Conservation (phyloP, 2,797 vertebrate genomes). For the Lindbergichthys nudifrons region DNA sequence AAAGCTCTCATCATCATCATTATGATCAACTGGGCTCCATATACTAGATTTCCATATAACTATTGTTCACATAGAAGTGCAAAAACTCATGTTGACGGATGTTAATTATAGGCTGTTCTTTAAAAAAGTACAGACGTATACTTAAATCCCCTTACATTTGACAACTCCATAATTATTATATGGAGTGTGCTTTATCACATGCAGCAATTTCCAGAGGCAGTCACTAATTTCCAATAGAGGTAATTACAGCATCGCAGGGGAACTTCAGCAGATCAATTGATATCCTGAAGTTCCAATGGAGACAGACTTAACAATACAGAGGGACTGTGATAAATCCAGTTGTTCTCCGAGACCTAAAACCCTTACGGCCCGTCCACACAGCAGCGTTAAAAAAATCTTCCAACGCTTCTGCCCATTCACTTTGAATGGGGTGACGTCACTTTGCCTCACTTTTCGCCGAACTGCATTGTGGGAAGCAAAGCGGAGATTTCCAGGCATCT, state of each 20-base stretch:
- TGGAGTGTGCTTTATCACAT: slow-evolving; percentile 30
- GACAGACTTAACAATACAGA: slow-evolving; percentile 28
- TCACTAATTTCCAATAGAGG: slow-evolving; percentile 34
- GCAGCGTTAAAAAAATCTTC: too few species aligned
- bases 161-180: slow-evolving; percentile 51
- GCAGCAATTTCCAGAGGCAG: slow-evolving; percentile 27
- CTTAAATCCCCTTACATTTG: slow-evolving; percentile 50
- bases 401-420: too few species aligned
- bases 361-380: too few species aligned
- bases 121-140: slow-evolving; percentile 24
- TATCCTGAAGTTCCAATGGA: slow-evolving; percentile 14
- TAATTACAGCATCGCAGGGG: slow-evolving; percentile 27
- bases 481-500: too few species aligned
- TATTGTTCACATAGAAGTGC: slow-evolving; percentile 9
- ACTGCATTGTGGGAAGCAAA: too few species aligned
- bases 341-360: slow-evolving; percentile 48
- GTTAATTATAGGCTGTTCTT: slow-evolving; percentile 50
- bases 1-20: slow-evolving; percentile 16
- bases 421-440: too few species aligned
- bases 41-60: slow-evolving; percentile 23
- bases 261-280: slow-evolving; percentile 31
- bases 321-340: slow-evolving; percentile 43
- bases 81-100: slow-evolving; percentile 38
- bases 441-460: too few species aligned
- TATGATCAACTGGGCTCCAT: slow-evolving; percentile 15